These are phyloP conservation scores for Manduca sexta DNA, from an alignment of 1,140 invertebrate genomes.

Conservation along the genomic window DNA sequence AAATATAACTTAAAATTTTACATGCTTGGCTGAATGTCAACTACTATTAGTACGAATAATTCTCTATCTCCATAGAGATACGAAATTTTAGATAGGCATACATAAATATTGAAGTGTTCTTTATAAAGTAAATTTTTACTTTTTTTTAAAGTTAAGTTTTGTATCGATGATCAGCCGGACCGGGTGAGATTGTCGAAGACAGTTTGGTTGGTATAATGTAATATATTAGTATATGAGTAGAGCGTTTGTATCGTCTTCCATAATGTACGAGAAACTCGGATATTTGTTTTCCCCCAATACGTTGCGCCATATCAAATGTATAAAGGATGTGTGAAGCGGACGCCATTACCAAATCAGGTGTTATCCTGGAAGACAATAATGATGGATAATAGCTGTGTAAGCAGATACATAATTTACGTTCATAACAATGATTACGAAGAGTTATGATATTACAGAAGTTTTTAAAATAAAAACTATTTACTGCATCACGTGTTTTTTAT, in stretches of 20 bases:
- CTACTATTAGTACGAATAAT: background rate
- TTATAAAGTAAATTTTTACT: conserved; percentile 11
- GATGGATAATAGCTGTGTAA: conserved; percentile 64
- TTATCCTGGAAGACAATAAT: conserved; percentile 71
- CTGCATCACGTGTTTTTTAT: conserved; percentile 29
- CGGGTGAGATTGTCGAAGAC: too few species aligned
- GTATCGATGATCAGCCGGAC: too few species aligned
- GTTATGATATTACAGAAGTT: conserved; percentile 61
- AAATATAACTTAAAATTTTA: too few species aligned
- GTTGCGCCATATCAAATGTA: conserved; percentile 28
- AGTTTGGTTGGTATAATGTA: too few species aligned
- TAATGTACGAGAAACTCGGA: conserved; percentile 52
- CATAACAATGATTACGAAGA: conserved; percentile 52
- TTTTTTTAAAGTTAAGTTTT: background rate
- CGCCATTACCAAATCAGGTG: conserved; percentile 44
- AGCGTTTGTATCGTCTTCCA: conserved; percentile 67
- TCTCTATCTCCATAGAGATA: conserved; percentile 1
- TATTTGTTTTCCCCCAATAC: conserved; percentile 42
- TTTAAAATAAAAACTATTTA: conserved; percentile 70
- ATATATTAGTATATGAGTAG: conserved; percentile 27
- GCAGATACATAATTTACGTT: conserved; percentile 63
- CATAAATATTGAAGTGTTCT: conserved; percentile 10
- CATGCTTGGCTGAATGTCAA: too few species aligned
- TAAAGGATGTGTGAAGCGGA: conserved; percentile 16
- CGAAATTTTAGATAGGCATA: conserved; percentile 9